Evolutionary conservation across 2,888 invertebrate genomes (phyloP), one percentile per base, ranked within the genome.

Genomic region (Drosophila suboccidentalis): DNA sequence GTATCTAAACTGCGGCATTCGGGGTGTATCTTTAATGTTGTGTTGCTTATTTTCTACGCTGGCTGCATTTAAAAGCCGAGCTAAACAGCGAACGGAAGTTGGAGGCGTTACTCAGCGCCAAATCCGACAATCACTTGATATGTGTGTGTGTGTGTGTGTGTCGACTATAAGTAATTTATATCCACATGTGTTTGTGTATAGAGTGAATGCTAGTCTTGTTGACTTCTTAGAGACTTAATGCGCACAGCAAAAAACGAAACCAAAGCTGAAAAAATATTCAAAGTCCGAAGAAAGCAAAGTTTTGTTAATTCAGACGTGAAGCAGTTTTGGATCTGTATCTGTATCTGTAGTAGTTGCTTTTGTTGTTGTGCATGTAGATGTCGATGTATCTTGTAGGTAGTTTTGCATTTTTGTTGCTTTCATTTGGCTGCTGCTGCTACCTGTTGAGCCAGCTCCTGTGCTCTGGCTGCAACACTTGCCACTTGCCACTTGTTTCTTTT

Each of bases 31-130:
- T 60, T 53, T 53, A 32, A 38, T 22, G 44, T 55, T 55, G 39
- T 43, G 41, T 57, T 41, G 62, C 43, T 38, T 17, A 15, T 51
- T 59, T 57, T 39, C 51, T 36, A 58, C 51, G 46, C 53, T 64
- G 51, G 34, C 44, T 60, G 65, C 78, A 85, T 67, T 77, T 60
- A 67, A 79, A 80, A 65, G 41, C 38, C 57, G 38, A 66, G 29
- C 58, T 68, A 78, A 79, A 80, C 75, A 71, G 75, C 78, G 79
- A 91, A 90, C 90, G 90, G 91, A 90, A 90, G 91, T 90, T 83
- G 90, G 87, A 90, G 91, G 91, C 90, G 91, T 90, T 88, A 70
- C 87, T 75, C 75, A 71, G 71, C 75, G 75, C 80, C 89, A 85
- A 87, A 74, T 84, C 84, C 74, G 85, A 90, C 80, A 80, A 86